Conservation (phyloP, 1,140 invertebrate genomes). For the Ceratosolen fusciceps region DNA sequence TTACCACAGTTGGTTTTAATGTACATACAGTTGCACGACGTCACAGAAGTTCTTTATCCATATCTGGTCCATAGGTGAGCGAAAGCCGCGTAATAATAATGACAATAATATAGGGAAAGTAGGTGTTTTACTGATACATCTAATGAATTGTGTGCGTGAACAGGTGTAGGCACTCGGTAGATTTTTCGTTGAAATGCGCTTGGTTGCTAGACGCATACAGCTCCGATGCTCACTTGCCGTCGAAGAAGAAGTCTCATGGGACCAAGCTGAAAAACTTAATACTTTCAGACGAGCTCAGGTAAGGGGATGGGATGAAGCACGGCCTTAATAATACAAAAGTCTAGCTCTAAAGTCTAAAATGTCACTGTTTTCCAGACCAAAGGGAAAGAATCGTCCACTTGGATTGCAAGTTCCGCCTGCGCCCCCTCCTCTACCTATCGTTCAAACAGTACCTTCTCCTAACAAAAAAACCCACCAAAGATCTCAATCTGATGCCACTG, state of each 20-base stretch:
- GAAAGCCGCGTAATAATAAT: too few relatives aligned
- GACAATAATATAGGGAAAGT: not conserved
- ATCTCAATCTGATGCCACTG: constrained; percentile 92
- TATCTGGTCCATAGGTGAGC: constrained; percentile 91
- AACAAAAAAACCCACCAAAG: constrained; percentile 84
- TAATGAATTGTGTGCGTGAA: too few relatives aligned
- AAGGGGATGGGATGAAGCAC: constrained; percentile 53
- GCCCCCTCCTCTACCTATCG: constrained; percentile 61
- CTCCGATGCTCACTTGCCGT: constrained; percentile 81
- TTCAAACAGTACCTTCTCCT: constrained; percentile 68
- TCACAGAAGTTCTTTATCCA: constrained; percentile 94
- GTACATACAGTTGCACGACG: constrained; percentile 98
- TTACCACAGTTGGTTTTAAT: constrained; percentile 97
- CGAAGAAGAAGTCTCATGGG: constrained; percentile 88
- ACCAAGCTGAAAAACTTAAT: constrained; percentile 91
- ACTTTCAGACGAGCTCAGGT: constrained; percentile 88
- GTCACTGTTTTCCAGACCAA: constrained; percentile 62
- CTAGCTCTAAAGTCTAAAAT: not conserved
- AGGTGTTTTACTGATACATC: constrained; percentile 56
- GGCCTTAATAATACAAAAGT: constrained; percentile 4
- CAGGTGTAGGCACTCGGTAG: constrained; percentile 92
- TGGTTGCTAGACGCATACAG: constrained; percentile 97
- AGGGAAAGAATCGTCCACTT: constrained; percentile 65
- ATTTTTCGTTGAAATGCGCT: constrained; percentile 95
- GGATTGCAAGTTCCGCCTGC: constrained; percentile 63